These are phyloP conservation scores for Fistularia tabacaria DNA, from an alignment of 2,797 vertebrate genomes.

Conservation along the genomic window DNA sequence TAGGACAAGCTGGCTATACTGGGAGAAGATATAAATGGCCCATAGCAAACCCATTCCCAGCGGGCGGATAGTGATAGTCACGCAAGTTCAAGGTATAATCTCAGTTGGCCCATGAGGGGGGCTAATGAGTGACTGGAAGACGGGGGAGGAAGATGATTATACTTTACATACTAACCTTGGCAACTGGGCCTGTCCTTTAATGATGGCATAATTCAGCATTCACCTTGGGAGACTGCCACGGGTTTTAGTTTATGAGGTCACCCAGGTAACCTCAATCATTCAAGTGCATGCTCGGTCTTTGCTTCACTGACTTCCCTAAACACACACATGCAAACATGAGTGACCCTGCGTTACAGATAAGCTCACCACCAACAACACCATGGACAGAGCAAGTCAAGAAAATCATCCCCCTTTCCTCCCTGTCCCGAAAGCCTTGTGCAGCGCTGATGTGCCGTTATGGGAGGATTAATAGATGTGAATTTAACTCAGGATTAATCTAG, in stretches of 20 bases:
- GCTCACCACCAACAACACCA: constrained; percentile 28
- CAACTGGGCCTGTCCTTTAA: constrained; percentile 82
- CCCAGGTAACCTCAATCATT: constrained; percentile 82
- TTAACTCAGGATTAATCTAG: constrained; percentile 51
- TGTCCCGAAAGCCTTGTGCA: constrained; percentile 43
- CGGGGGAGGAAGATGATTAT: constrained; percentile 76
- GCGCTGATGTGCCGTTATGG: constrained; percentile 38
- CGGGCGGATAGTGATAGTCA: constrained; percentile 67
- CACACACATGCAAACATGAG: constrained; percentile 33
- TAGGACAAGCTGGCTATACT: constrained; percentile 37
- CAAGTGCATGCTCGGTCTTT: constrained; percentile 79
- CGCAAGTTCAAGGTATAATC: constrained; percentile 80
- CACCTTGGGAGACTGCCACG: constrained; percentile 83
- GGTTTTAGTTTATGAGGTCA: constrained; percentile 85
- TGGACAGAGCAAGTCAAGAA: constrained; percentile 54
- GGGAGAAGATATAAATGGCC: constrained; percentile 72
- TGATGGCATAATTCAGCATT: constrained; percentile 83
- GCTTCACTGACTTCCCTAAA: constrained; percentile 73
- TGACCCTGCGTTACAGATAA: constrained; percentile 51
- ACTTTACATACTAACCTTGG: constrained; percentile 86
- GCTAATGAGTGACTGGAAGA: constrained; percentile 78
- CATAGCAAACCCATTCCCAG: constrained; percentile 64
- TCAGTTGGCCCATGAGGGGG: constrained; percentile 71
- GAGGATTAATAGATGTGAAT: constrained; percentile 48
- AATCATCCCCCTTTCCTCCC: constrained; percentile 48